phyloP scores from a whole-genome alignment of 2,113 vertebrate species.

The Myrmecobius fasciatus region DNA sequence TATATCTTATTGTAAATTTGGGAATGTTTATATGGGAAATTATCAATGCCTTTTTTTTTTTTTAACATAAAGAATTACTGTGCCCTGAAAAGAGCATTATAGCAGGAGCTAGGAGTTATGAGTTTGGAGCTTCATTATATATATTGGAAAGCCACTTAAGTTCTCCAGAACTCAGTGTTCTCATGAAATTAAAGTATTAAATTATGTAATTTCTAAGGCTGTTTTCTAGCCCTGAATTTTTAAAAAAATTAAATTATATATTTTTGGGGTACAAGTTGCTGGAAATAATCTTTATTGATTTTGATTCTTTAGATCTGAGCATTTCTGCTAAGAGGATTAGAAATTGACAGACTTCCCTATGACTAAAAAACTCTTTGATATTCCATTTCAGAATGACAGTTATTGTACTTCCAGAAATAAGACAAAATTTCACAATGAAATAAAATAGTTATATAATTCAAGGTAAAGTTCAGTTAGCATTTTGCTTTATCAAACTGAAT shows the following conservation, averaged over 20 bases:
- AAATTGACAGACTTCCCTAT: background rate
- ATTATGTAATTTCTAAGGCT: no score
- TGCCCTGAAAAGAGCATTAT: background rate
- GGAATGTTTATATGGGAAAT: conserved; percentile 31
- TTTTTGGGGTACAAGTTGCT: background rate
- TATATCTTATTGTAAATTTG: conserved; percentile 55
- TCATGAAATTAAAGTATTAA: background rate
- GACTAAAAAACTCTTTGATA: background rate
- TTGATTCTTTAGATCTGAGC: background rate
- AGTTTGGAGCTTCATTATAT: background rate
- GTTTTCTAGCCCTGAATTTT: background rate
- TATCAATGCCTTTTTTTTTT: background rate
- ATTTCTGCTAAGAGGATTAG: background rate
- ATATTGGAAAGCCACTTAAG: background rate
- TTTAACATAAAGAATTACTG: background rate
- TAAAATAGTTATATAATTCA: background rate
- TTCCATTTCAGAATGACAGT: background rate
- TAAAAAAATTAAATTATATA: background rate
- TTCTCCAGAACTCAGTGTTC: background rate
- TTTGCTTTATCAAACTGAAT: background rate
- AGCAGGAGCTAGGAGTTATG: background rate
- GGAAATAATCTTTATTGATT: background rate
- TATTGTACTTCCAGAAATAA: background rate
- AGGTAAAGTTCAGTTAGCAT: background rate
- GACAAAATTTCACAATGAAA: background rate